phyloP scores from a whole-genome alignment of 2,888 invertebrate species.

The Nephrotoma guestfalica region DNA sequence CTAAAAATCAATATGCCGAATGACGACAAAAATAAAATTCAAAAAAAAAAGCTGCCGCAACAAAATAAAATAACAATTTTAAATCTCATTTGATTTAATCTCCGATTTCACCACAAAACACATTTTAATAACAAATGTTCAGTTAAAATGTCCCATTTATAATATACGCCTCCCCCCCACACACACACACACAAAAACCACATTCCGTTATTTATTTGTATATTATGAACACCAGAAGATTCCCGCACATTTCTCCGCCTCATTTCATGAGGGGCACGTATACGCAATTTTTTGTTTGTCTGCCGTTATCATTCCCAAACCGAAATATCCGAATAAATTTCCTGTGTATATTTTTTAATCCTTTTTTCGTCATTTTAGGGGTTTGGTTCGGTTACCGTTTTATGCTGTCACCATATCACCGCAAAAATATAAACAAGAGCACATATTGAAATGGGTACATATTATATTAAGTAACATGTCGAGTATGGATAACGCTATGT shows the following conservation, averaged over 20 bases:
- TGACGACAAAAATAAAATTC: not conserved
- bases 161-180: not conserved
- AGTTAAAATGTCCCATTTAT: not conserved
- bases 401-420: not conserved
- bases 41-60: not conserved
- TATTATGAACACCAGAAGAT: not conserved
- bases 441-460: not conserved
- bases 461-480: not conserved
- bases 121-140: not conserved
- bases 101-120: not conserved
- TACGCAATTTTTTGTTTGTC: not conserved
- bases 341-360: not conserved
- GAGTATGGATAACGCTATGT: not conserved
- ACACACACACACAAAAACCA: not conserved
- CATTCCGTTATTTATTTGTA: not conserved
- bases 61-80: not conserved
- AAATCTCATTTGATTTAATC: not conserved
- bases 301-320: not conserved
- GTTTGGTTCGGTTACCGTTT: not conserved
- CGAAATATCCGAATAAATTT: not conserved
- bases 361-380: not conserved
- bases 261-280: not conserved
- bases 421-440: not conserved
- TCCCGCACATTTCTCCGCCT: not conserved
- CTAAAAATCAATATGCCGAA: not conserved